Conservation (phyloP, 1,140 invertebrate genomes). For the Euwallacea similis region DNA sequence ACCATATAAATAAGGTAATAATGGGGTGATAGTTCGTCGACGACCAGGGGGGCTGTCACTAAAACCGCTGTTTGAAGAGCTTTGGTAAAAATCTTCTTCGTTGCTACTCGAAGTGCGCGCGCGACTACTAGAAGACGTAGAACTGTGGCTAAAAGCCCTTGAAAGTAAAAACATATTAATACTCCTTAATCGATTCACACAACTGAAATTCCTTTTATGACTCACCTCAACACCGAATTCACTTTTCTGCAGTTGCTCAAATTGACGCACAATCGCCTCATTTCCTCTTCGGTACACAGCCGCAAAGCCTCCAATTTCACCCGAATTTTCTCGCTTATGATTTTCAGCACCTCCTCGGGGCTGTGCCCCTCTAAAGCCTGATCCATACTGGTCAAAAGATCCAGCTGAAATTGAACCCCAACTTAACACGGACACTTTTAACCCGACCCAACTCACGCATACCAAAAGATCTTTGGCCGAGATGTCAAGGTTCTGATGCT, state of each 20-base stretch:
- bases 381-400: constrained; percentile 55
- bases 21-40: constrained; percentile 25
- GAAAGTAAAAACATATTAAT: too few species aligned
- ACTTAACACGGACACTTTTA: not conserved
- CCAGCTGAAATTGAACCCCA: constrained; percentile 38
- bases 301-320: constrained; percentile 49
- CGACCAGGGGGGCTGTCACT: constrained; percentile 48
- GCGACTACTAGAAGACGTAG: constrained; percentile 40
- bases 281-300: constrained; percentile 53
- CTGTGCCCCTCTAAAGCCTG: constrained; percentile 53
- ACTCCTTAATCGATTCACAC: not conserved
- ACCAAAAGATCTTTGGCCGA: constrained; percentile 54
- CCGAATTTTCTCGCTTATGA: constrained; percentile 54
- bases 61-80: constrained; percentile 52
- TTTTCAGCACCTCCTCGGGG: constrained; percentile 55
- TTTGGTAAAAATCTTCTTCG: constrained; percentile 50
- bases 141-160: constrained; percentile 47
- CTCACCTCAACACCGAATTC: constrained; percentile 46
- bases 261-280: constrained; percentile 50
- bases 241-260: constrained; percentile 48
- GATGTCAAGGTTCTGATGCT: constrained; percentile 38
- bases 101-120: constrained; percentile 43
- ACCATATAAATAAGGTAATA: constrained; percentile 29
- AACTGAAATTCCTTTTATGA: not conserved
- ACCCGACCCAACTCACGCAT: not conserved